phyloP scores from a whole-genome alignment of 2,797 vertebrate species.

The Sebastes goodei region DNA sequence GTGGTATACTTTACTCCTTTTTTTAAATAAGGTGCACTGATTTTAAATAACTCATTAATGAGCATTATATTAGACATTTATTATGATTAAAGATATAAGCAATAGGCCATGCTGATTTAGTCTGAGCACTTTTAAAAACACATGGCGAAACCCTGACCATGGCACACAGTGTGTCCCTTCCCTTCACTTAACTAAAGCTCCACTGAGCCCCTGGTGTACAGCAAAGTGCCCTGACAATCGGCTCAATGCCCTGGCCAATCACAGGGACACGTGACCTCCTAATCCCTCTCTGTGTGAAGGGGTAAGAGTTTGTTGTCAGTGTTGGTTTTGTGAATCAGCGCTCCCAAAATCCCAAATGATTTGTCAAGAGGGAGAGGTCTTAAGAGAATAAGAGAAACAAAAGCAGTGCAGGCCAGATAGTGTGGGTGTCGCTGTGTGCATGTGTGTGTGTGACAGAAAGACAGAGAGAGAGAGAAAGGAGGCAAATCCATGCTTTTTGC shows the following conservation, averaged over 20 bases:
- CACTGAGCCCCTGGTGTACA: constrained; percentile 87
- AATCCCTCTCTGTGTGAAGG: constrained; percentile 93
- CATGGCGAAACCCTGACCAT: constrained; percentile 73
- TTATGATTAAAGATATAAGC: constrained; percentile 17
- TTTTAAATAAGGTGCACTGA: constrained; percentile 6
- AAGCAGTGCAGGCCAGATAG: constrained; percentile 72
- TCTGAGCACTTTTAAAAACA: constrained; percentile 37
- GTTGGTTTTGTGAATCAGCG: constrained; percentile 92
- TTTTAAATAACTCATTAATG: constrained; percentile 19
- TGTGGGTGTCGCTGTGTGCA: constrained; percentile 64
- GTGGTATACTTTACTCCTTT: constrained; percentile 33
- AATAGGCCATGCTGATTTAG: neutral
- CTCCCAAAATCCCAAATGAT: constrained; percentile 91
- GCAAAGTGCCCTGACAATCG: constrained; percentile 89
- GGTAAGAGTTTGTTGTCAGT: constrained; percentile 91
- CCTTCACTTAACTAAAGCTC: constrained; percentile 85
- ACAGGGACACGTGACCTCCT: constrained; percentile 91
- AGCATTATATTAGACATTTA: constrained; percentile 20
- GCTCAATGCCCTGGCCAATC: constrained; percentile 93
- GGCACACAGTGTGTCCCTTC: constrained; percentile 78
- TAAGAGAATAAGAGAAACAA: constrained; percentile 81
- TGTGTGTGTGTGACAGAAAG: constrained; percentile 16
- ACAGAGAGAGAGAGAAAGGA: constrained; percentile 22
- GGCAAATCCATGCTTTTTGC: constrained; percentile 45
- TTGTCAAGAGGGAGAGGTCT: constrained; percentile 91